These are phyloP conservation scores for Potorous gilbertii DNA, from an alignment of 2,797 vertebrate species.

Conservation along the genomic window DNA sequence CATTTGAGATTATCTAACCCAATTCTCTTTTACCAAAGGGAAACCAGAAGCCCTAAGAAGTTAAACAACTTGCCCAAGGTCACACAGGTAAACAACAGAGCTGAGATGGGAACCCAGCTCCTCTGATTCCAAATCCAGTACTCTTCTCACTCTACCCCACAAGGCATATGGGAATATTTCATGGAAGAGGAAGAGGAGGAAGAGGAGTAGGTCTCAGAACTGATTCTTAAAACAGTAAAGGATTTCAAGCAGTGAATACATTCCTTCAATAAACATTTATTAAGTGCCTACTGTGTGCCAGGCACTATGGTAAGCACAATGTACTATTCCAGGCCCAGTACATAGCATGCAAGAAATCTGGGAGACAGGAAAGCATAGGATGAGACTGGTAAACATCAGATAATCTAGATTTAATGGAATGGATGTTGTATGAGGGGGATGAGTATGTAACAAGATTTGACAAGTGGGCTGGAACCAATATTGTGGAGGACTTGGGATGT, in stretches of 20 bases:
- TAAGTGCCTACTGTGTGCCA: not conserved
- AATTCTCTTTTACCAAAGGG: not conserved
- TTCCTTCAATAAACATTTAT: not conserved
- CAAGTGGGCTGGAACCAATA: slow-evolving; percentile 2
- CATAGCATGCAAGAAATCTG: not conserved
- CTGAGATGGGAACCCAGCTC: not conserved
- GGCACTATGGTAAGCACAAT: too few species aligned
- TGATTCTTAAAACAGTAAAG: not conserved
- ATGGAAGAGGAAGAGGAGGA: not conserved
- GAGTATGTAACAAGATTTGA: not conserved
- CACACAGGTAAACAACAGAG: not conserved
- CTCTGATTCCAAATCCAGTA: not conserved
- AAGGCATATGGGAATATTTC: not conserved
- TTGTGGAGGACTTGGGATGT: slow-evolving; percentile 54
- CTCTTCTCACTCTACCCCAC: not conserved
- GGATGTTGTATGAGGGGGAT: not conserved
- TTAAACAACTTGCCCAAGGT: not conserved
- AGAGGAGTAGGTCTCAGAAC: not conserved
- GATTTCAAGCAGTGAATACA: not conserved
- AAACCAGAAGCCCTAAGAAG: not conserved
- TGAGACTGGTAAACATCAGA: not conserved
- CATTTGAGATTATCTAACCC: not conserved
- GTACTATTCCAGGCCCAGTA: not conserved
- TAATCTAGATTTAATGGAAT: not conserved
- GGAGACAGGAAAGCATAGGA: not conserved